Conservation (phyloP, 2,113 vertebrate species). For the Atherinomorus stipes region DNA sequence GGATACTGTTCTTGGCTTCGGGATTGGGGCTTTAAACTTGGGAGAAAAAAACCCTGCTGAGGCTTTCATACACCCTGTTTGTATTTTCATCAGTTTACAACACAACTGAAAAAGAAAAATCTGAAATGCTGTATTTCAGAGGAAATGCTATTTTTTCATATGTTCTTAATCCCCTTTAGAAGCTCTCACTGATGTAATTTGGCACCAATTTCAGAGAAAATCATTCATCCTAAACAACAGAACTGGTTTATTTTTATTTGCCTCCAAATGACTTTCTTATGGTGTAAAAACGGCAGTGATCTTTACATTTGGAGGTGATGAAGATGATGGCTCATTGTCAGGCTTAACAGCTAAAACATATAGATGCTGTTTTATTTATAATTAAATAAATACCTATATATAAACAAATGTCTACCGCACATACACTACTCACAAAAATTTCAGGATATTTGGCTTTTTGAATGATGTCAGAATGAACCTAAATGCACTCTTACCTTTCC, state of each 20-base stretch:
- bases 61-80: background rate
- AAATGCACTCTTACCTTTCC: too few species aligned
- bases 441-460: too few species aligned
- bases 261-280: too few species aligned
- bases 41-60: slow-evolving; percentile 1
- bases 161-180: background rate
- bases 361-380: too few species aligned
- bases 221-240: background rate
- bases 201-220: background rate
- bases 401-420: too few species aligned
- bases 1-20: slow-evolving; percentile 34
- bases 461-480: too few species aligned
- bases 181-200: background rate
- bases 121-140: background rate
- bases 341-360: background rate
- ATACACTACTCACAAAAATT: too few species aligned
- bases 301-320: background rate
- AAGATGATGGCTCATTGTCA: background rate
- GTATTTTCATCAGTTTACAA: slow-evolving; percentile 14
- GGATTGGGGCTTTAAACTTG: slow-evolving; percentile 14
- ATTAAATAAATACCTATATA: too few species aligned
- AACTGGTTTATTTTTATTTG: too few species aligned
- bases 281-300: too few species aligned
- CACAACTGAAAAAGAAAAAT: background rate
- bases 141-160: background rate